phyloP scores from a whole-genome alignment of 2,113 vertebrate genomes.

The Martes martes region DNA sequence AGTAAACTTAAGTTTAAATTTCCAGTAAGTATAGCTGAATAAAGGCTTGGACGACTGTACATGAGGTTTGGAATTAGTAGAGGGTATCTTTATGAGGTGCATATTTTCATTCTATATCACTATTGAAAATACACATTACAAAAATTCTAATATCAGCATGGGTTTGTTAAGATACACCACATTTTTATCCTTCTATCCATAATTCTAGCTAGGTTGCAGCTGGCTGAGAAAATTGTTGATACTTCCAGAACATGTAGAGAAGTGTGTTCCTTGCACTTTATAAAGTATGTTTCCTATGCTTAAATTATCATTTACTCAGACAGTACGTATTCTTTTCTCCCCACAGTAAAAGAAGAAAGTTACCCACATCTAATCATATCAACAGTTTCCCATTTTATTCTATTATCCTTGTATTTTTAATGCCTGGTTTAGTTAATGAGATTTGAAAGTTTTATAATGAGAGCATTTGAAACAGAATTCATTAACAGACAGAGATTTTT shows the following conservation, averaged over 20 bases:
- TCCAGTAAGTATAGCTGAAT: not conserved
- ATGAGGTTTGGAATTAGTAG: not conserved
- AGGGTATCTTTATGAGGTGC: not conserved
- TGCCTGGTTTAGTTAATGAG: constrained; percentile 71
- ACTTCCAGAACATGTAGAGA: not conserved
- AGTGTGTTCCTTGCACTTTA: not conserved
- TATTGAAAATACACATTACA: not conserved
- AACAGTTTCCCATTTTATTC: constrained; percentile 66
- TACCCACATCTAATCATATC: constrained; percentile 58
- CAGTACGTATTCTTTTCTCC: constrained; percentile 10
- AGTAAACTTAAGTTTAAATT: not conserved
- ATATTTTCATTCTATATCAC: not conserved
- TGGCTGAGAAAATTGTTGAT: not conserved
- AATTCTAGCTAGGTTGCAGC: not conserved
- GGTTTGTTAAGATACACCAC: not conserved
- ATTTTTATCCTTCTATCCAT: not conserved
- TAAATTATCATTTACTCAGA: not conserved
- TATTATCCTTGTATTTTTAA: constrained; percentile 74
- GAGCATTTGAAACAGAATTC: constrained; percentile 64
- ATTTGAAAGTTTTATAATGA: constrained; percentile 75
- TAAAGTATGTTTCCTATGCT: not conserved
- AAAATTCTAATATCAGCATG: constrained; percentile 11
- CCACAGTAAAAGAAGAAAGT: constrained; percentile 28
- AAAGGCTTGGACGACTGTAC: not conserved
- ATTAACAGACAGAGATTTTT: constrained; percentile 66